Evolutionary conservation across 2,113 vertebrate species (phyloP).

Genomic region (Bothrops jararaca): DNA sequence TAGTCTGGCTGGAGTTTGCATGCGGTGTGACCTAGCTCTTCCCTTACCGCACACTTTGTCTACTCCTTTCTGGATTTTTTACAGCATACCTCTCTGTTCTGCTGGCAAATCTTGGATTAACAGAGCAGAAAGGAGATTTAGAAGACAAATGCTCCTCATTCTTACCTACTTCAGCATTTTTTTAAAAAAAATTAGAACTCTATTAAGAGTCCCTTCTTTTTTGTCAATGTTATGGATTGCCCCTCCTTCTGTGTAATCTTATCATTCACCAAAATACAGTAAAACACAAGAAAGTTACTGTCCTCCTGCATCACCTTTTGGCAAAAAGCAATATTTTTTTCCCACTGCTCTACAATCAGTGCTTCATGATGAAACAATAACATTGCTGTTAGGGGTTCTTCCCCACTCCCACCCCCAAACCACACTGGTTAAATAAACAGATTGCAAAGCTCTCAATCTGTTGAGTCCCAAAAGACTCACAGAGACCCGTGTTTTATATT

Average conservation of each 20-base stretch:
- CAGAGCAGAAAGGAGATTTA: not conserved
- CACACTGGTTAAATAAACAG: not conserved
- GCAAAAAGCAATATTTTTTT: not conserved
- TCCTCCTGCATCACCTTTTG: not conserved
- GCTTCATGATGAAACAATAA: not conserved
- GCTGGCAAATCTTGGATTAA: not conserved
- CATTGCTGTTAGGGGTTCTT: not conserved
- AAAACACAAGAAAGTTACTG: not conserved
- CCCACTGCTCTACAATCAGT: not conserved
- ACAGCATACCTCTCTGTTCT: not conserved
- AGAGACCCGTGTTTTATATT: not conserved
- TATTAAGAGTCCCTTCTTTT: not conserved
- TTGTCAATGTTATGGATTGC: no score
- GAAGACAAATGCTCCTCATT: not conserved
- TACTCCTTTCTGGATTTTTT: not conserved
- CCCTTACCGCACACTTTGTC: not conserved
- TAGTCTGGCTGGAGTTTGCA: not conserved
- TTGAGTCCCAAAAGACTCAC: not conserved
- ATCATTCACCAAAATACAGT: not conserved
- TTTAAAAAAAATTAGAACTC: not conserved
- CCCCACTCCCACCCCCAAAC: not conserved
- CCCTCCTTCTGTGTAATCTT: not conserved
- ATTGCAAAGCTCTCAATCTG: not conserved
- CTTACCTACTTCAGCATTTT: not conserved
- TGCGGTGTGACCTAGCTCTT: not conserved